Evolutionary conservation across 2,888 invertebrate genomes (phyloP), one percentile per base, ranked within the genome.

Genomic region (Thymelicus acteon): DNA sequence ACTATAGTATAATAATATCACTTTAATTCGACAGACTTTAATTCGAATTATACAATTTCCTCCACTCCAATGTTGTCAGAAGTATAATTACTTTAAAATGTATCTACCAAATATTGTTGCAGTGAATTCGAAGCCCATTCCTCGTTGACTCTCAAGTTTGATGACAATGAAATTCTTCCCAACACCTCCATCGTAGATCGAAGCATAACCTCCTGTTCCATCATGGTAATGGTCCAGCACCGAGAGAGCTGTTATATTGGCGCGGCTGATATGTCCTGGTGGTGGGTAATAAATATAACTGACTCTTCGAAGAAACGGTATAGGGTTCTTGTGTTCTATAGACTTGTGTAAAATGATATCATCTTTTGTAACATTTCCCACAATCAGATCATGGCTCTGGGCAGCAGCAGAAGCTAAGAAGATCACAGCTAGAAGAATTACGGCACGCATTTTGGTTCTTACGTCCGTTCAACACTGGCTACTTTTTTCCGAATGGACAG

Each of bases 101-200:
- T 31, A 31, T 83, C 88, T 86, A 75, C 93, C 94, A 60, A 92
- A 93, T 40, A 94, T 83, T 0, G 90, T 86, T 3, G 94, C 75
- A 0, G 93, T 91, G 74, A 93, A 94, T 77, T 94, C 92, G 49
- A 93, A 83, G 0, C 93, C 92, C 54, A 74, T 64, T 1, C 84
- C 81, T 40, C 91, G 80, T 74, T 93, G 93, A 49, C 92, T 90
- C 78, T 92, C 91, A 75, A 94, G 75, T 71, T 93, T 90, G 71
- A 94, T 83, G 63, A 89, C 91, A 37, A 87, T 88, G 68, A 89
- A 91, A 12, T 86, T 82, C 72, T 91, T 90, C 0, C 94, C 93
- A 0, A 94, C 76, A 0, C 94, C 94, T 2, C 94, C 94, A 0
- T 90, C 76, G 0, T 85, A 82, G 2, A 94, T 76, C 0, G 86